Evolutionary conservation across 2,888 invertebrate genomes (phyloP).

Genomic region (Notodonta ziczac): DNA sequence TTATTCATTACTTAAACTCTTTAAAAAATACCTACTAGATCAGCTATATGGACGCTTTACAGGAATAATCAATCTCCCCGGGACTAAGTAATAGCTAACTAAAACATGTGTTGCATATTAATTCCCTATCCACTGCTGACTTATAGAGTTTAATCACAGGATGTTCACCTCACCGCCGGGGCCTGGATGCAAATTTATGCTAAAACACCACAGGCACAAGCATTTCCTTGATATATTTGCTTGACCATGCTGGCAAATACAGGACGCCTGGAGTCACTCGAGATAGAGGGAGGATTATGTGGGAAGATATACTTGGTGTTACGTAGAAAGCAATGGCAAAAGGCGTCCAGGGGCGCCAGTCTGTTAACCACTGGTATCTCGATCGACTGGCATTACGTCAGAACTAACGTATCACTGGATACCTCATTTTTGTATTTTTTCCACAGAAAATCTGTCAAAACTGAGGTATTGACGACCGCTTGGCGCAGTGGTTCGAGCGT

Average conservation of each 20-base stretch:
- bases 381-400: too few species aligned
- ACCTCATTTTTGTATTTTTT: too few species aligned
- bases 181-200: conserved; percentile 54
- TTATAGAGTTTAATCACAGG: conserved; percentile 38
- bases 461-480: too few species aligned
- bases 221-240: conserved; percentile 38
- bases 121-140: conserved; percentile 13
- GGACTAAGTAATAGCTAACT: neutral
- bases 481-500: too few species aligned
- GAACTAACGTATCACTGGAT: too few species aligned
- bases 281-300: neutral
- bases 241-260: conserved; percentile 9
- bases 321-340: too few species aligned
- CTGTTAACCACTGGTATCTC: too few species aligned
- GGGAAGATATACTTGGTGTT: neutral
- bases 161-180: conserved; percentile 34
- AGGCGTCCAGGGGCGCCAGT: too few species aligned
- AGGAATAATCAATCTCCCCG: neutral
- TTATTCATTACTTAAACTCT: too few species aligned
- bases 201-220: conserved; percentile 38
- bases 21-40: too few species aligned
- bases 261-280: neutral
- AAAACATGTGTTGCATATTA: conserved; percentile 32
- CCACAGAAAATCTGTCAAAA: too few species aligned
- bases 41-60: neutral